Conservation (phyloP, 2,797 vertebrate species). For the Anniella stebbinsi region DNA sequence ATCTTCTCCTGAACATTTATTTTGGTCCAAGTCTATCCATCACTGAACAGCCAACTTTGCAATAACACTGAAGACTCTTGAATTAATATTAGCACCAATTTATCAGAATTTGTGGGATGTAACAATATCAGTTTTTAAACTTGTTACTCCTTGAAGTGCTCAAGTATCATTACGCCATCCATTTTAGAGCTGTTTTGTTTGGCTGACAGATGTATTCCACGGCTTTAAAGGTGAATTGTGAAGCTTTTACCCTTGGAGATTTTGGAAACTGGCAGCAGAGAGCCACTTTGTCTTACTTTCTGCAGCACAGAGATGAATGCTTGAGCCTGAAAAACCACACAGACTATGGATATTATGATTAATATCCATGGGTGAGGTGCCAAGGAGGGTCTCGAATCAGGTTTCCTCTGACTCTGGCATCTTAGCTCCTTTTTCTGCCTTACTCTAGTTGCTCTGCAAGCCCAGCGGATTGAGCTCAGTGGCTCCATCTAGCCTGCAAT, state of each 20-base stretch:
- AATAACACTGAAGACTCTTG: neutral
- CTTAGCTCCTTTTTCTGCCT: neutral
- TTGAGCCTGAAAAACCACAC: neutral
- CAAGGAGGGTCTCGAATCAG: neutral
- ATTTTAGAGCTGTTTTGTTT: neutral
- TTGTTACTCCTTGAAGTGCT: neutral
- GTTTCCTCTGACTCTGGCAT: neutral
- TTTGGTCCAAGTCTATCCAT: neutral
- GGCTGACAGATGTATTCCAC: neutral
- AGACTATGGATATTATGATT: neutral
- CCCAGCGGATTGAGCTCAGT: neutral
- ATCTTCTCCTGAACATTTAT: neutral
- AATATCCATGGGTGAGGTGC: neutral
- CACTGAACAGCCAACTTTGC: neutral
- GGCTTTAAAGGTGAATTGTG: neutral
- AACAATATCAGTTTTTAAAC: neutral
- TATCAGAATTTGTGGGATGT: neutral
- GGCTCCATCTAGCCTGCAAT: too few species aligned
- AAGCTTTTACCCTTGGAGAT: neutral
- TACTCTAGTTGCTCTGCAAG: neutral
- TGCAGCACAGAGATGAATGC: neutral
- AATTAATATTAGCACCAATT: neutral
- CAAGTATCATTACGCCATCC: neutral
- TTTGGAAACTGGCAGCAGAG: too few species aligned
- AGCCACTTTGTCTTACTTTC: neutral